Evolutionary conservation across 2,888 invertebrate species (phyloP), one percentile per base, ranked within the genome.

Genomic region (Camptogramma bilineatum): DNA sequence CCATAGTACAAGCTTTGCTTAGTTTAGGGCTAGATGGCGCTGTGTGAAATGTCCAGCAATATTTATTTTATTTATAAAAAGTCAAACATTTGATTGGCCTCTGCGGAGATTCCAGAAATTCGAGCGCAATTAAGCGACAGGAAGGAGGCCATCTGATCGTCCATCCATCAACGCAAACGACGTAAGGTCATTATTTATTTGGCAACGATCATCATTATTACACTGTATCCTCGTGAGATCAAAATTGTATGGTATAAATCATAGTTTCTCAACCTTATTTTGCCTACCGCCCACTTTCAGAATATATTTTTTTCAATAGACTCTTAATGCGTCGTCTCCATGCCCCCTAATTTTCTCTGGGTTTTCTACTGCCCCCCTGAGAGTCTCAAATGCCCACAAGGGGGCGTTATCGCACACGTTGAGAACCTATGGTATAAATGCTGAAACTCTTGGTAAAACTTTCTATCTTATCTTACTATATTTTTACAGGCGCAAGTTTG

Each of bases 131-230:
- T 64, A 70, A 66, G 68, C 44, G 64, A 64, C 69, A 71, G 69
- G 67, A 67, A 71, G 69, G 64, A 58, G 52, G 68, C 62, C 73
- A 75, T 77, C 77, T 70, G 73, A 75, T 71, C 70, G 73, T 75
- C 73, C 84, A 88, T 90, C 85, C 84, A 87, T 91, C 90, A 89
- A 73, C 72, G 80, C 80, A 80, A 88, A 87, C 87, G 84, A 85
- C 83, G 73, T 62, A 56, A 48, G 78, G 77, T 79, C 84, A 86
- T 88, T 86, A 86, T 85, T 88, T 89, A 88, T 91, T 90, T 90
- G 83, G 85, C 85, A 85, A 84, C 80, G 78, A 84, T 86, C 84
- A 87, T 88, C 82, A 85, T 87, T 82, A 86, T 84, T 84, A 80
- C 66, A 61, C 70, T 68, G 73, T 71, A 73, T 78, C 72, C 74